phyloP scores from a whole-genome alignment of 2,797 vertebrate species.

The Liparis tanakae region DNA sequence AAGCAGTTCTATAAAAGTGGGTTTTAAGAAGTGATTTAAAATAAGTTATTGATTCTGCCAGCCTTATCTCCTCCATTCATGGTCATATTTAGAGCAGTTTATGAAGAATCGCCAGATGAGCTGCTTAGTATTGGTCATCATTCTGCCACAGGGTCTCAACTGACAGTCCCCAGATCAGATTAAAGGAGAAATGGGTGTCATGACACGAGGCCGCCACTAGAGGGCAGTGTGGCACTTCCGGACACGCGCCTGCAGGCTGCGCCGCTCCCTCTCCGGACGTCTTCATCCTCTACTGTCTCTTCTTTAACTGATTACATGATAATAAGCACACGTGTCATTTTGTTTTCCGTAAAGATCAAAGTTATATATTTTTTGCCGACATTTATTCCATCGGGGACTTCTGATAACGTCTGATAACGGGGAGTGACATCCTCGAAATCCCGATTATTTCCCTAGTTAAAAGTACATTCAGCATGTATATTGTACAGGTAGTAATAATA shows the following conservation, averaged over 20 bases:
- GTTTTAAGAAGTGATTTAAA: no score
- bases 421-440: no score
- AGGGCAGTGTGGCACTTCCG: conserved; percentile 67
- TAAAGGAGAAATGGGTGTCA: neutral
- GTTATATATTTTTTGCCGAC: neutral
- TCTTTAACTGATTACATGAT: neutral
- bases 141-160: neutral
- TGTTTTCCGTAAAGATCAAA: neutral
- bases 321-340: neutral
- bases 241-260: neutral
- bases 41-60: no score
- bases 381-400: no score
- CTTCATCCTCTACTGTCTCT: neutral
- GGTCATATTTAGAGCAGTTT: neutral
- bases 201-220: conserved; percentile 50
- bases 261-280: neutral
- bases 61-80: no score
- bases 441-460: no score
- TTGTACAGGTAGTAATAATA: no score
- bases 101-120: neutral
- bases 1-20: no score
- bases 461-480: no score
- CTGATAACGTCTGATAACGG: no score
- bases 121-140: neutral
- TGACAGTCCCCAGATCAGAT: neutral